These are phyloP conservation scores for Chrysolina oricalcia DNA, from an alignment of 2,888 invertebrate species.

Conservation along the genomic window DNA sequence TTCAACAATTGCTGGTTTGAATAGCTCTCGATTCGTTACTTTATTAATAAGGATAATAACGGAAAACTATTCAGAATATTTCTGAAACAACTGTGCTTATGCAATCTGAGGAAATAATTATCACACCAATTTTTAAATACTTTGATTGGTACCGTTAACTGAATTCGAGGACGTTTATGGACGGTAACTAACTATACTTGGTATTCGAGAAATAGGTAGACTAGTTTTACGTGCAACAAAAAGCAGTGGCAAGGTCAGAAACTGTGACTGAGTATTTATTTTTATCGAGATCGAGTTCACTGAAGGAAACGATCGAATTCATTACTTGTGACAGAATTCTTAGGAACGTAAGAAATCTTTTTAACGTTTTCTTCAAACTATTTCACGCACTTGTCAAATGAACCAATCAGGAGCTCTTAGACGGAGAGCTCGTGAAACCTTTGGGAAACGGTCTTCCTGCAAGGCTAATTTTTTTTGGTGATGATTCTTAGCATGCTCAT, in stretches of 20 bases:
- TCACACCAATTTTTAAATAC: conserved; percentile 4
- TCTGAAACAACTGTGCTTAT: background rate
- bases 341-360: background rate
- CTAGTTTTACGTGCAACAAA: conserved; percentile 15
- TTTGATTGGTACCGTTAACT: background rate
- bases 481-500: no score
- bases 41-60: background rate
- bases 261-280: conserved; percentile 19
- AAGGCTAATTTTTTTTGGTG: no score
- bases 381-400: no score
- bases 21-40: no score
- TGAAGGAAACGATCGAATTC: background rate
- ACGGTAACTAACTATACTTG: conserved; percentile 4
- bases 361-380: no score
- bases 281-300: conserved; percentile 7
- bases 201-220: conserved; percentile 18
- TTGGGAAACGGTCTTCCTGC: no score
- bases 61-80: background rate
- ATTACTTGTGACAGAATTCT: background rate
- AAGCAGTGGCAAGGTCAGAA: conserved; percentile 18
- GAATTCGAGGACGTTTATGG: conserved; percentile 6
- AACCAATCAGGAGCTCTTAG: no score
- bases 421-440: no score
- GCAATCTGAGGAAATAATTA: background rate
- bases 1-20: no score